phyloP scores from a whole-genome alignment of 2,888 invertebrate species.

The Leucophenga montana region DNA sequence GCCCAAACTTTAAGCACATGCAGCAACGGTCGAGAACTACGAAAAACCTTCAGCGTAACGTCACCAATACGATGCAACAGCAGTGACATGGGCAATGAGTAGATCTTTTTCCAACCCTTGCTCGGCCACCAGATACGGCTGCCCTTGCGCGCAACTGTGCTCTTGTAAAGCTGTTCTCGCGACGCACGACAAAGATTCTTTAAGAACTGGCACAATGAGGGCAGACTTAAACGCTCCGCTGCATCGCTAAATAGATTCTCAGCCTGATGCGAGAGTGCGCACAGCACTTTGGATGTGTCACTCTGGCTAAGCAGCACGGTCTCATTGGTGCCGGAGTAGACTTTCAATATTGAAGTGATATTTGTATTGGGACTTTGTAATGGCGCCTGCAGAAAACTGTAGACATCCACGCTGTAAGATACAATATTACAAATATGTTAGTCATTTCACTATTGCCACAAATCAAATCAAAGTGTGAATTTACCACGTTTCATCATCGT shows the following conservation, averaged over 20 bases:
- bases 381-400: constrained; percentile 85
- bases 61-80: constrained; percentile 90
- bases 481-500: constrained; percentile 87
- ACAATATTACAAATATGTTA: not conserved
- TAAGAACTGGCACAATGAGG: constrained; percentile 87
- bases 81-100: constrained; percentile 75
- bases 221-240: constrained; percentile 88
- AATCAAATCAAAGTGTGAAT: constrained; percentile 33
- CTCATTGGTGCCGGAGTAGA: constrained; percentile 72
- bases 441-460: not conserved
- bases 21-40: constrained; percentile 89
- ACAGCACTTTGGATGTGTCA: constrained; percentile 90
- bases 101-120: constrained; percentile 73
- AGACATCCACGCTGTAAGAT: constrained; percentile 83
- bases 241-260: constrained; percentile 93
- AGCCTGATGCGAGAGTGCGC: constrained; percentile 90
- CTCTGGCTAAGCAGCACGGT: constrained; percentile 80
- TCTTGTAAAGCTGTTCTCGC: constrained; percentile 79
- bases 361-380: constrained; percentile 78
- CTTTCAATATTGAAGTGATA: constrained; percentile 72
- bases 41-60: constrained; percentile 88
- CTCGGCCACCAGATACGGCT: constrained; percentile 73
- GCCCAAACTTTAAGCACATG: constrained; percentile 96
- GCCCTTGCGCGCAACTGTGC: constrained; percentile 73
- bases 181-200: constrained; percentile 89